Conservation (phyloP, 2,888 invertebrate genomes). For the Acrobasis repandana region DNA sequence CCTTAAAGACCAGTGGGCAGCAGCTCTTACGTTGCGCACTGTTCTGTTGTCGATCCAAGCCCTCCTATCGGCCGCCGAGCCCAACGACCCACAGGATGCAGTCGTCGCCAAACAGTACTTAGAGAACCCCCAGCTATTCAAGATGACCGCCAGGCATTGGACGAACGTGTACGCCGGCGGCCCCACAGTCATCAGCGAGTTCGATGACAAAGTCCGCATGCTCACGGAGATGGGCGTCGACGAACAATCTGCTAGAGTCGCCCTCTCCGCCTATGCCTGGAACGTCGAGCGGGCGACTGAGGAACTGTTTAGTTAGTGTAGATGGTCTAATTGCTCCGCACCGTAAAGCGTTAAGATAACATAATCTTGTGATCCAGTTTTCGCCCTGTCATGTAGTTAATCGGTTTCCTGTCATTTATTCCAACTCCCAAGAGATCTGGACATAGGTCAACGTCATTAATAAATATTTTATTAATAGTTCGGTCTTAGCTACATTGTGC, state of each 20-base stretch:
- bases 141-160: constrained; percentile 97
- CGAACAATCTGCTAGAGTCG: constrained; percentile 93
- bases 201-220: constrained; percentile 93
- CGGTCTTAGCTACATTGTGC: too few relatives aligned
- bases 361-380: constrained; percentile 20
- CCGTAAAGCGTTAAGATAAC: constrained; percentile 20
- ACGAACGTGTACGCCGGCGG: constrained; percentile 96
- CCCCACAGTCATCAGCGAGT: constrained; percentile 83
- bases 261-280: constrained; percentile 96
- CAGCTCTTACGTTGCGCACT: constrained; percentile 98
- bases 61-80: constrained; percentile 94
- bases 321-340: constrained; percentile 7
- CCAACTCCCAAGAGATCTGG: neutral
- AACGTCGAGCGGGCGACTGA: constrained; percentile 96
- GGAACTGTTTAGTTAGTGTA: constrained; percentile 67
- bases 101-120: constrained; percentile 99
- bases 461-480: too few relatives aligned
- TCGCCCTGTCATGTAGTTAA: constrained; percentile 5
- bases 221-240: constrained; percentile 97
- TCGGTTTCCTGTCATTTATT: neutral
- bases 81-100: constrained; percentile 97
- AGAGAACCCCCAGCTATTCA: constrained; percentile 93
- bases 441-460: too few relatives aligned
- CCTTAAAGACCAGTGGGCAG: constrained; percentile 99
- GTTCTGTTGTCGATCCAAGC: constrained; percentile 98